Conservation (phyloP, 2,113 vertebrate genomes). For the Tetraodon nigroviridis region DNA sequence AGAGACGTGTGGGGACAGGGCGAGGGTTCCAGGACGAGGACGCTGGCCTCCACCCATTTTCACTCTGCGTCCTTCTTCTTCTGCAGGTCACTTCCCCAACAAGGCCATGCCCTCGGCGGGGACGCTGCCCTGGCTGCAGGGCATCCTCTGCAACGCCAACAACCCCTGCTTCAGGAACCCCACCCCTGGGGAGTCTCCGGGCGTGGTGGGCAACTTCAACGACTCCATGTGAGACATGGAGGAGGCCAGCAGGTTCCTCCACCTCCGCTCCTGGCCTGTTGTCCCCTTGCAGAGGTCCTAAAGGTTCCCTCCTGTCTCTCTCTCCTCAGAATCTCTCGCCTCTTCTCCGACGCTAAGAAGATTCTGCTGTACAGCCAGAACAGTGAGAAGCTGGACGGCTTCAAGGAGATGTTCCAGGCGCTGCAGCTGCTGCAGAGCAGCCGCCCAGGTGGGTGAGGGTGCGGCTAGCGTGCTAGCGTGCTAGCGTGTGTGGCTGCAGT, state of each 20-base stretch:
- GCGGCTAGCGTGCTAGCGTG: neutral
- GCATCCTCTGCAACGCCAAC: conserved; percentile 97
- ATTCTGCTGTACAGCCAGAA: conserved; percentile 91
- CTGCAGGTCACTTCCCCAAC: conserved; percentile 94
- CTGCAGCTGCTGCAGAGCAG: conserved; percentile 75
- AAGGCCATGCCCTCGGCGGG: conserved; percentile 98
- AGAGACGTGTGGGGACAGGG: neutral
- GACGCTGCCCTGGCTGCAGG: conserved; percentile 94
- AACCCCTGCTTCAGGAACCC: conserved; percentile 95
- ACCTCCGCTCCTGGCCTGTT: too few species aligned
- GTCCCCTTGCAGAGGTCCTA: neutral
- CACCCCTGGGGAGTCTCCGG: conserved; percentile 92
- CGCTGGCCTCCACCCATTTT: neutral
- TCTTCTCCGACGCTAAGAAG: conserved; percentile 88
- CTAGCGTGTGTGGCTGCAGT: neutral
- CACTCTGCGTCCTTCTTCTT: conserved; percentile 1
- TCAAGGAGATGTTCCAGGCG: conserved; percentile 69
- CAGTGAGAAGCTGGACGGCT: conserved; percentile 78
- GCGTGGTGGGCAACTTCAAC: conserved; percentile 94
- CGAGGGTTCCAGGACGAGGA: too few species aligned
- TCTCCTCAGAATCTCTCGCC: conserved; percentile 82
- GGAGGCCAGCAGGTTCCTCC: too few species aligned
- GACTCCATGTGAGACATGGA: conserved; percentile 97
- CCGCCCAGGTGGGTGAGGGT: conserved; percentile 20
- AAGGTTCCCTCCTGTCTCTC: neutral